These are phyloP conservation scores for Pelusios castaneus DNA, from an alignment of 2,113 vertebrate genomes.

Conservation along the genomic window DNA sequence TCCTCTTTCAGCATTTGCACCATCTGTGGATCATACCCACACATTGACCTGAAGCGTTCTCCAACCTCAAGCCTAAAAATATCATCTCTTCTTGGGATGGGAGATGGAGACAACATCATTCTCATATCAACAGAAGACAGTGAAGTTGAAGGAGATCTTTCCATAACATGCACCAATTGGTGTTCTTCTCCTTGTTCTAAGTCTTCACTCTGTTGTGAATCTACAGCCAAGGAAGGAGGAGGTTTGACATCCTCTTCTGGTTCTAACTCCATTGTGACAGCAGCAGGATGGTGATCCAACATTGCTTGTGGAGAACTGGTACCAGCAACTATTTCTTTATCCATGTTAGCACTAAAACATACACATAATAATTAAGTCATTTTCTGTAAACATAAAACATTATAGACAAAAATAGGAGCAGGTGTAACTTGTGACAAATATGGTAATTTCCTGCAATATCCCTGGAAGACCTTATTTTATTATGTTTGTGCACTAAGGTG, in stretches of 20 bases:
- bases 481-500: neutral
- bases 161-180: slow-evolving; percentile 86
- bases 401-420: neutral
- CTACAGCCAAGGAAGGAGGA: slow-evolving; percentile 86
- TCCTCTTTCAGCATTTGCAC: slow-evolving; percentile 94
- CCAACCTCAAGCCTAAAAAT: slow-evolving; percentile 83
- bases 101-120: slow-evolving; percentile 89
- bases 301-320: slow-evolving; percentile 80
- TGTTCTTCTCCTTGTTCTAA: slow-evolving; percentile 85
- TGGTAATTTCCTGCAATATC: neutral
- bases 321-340: slow-evolving; percentile 78
- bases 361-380: slow-evolving; percentile 76
- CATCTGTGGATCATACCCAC: slow-evolving; percentile 85
- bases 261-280: slow-evolving; percentile 88
- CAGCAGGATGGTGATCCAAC: slow-evolving; percentile 85
- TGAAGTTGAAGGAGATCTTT: slow-evolving; percentile 90
- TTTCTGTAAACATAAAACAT: slow-evolving; percentile 44
- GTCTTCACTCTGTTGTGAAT: slow-evolving; percentile 72
- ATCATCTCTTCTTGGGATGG: slow-evolving; percentile 86
- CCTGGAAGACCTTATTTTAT: neutral
- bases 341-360: slow-evolving; percentile 79
- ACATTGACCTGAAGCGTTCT: slow-evolving; percentile 79
- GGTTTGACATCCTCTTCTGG: slow-evolving; percentile 93
- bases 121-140: slow-evolving; percentile 90
- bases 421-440: neutral